Percentiles rank a stretch among this genome's conserved stretches.
Evolutionary conservation across 2,888 invertebrate genomes (phyloP).

Genomic region (Operophtera brumata): DNA sequence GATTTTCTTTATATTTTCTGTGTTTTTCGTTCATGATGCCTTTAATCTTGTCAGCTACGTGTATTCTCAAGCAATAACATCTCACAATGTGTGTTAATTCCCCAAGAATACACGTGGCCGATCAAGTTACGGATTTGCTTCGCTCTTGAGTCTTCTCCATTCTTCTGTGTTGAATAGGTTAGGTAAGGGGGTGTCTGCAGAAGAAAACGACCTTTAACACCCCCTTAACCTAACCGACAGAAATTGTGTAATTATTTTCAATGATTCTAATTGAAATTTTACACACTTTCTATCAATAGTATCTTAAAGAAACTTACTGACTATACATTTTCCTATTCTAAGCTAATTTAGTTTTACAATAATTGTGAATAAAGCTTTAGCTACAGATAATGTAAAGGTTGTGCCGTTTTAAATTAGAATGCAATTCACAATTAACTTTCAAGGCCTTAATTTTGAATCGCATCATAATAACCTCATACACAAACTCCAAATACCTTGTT

Average conservation of each 20-base stretch:
- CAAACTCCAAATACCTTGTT: conserved; percentile 4
- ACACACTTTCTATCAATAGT: conserved; percentile 21
- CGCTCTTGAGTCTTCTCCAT: conserved; percentile 32
- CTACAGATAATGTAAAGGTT: conserved; percentile 6
- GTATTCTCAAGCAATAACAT: conserved; percentile 99
- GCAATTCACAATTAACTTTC: conserved; percentile 17
- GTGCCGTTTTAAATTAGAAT: conserved; percentile 8
- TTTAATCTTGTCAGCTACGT: conserved; percentile 94
- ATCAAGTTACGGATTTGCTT: conserved; percentile 78
- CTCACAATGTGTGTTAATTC: conserved; percentile 96
- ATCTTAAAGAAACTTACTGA: conserved; percentile 7
- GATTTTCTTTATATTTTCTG: background rate
- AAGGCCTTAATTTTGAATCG: conserved; percentile 16
- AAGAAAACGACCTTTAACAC: conserved; percentile 5
- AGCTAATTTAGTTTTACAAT: conserved; percentile 15
- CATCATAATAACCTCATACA: conserved; percentile 5
- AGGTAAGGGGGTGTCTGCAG: conserved; percentile 16
- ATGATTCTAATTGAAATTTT: conserved; percentile 11
- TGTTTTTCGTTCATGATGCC: conserved; percentile 42
- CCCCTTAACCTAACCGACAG: conserved; percentile 15
- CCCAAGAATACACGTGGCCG: conserved; percentile 99
- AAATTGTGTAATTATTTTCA: conserved; percentile 26
- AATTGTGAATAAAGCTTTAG: conserved; percentile 25
- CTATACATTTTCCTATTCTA: background rate
- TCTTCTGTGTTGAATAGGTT: conserved; percentile 6